Base-by-base conservation (phyloP, 1,140 invertebrate genomes). In the Drosophila nasuta region DNA sequence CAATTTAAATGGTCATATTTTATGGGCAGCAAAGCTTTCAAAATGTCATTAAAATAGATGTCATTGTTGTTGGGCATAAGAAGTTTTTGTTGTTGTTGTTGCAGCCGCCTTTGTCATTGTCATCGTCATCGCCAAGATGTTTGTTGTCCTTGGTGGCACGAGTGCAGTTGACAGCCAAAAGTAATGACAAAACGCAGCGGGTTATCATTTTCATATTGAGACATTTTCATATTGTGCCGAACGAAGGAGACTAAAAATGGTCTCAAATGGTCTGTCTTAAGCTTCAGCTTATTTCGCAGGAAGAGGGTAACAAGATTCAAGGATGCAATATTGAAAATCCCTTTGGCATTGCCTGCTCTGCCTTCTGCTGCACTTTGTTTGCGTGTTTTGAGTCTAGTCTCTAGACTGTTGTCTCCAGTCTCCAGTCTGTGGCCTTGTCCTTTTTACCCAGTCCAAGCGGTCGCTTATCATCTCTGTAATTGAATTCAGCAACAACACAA, bases 121-220 rank as follows among this genome's bases (percentile, higher is more conserved):
- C 59, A 25, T 52, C 30, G 28, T 56, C 28, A 30, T 33, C 66
- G 43, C 28, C 20, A 41, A 13, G n/a, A 46, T 5, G 41, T 25
- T 58, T 62, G 58, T 69, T 59, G 45, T 64, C 58, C 63, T 74
- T 48, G 49, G 54, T 51, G 74, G 43, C 69, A 64, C 76, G 73
- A 83, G 43, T 88, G 83, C 81, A 88, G 71, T 52, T 74, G 85
- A 88, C 85, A 88, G 75, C 70, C 77, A 73, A 85, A 89, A 89
- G 78, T 89, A 89, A 89, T 90, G 85, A 89, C 72, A 85, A 89
- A 89, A 89, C 86, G 75, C 85, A 89, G 85, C 85, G 75, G 86
- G 85, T 66, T 75, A 85, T 81, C 85, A 89, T 77, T 85, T 88
- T 90, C 81, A 89, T 89, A 89, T 89, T 89, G 85, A 89, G 85